A percentile compares a stretch with the other conserved stretches of the same genome.
Conservation (phyloP, 1,140 invertebrate genomes). For the Drosophila auraria region DNA sequence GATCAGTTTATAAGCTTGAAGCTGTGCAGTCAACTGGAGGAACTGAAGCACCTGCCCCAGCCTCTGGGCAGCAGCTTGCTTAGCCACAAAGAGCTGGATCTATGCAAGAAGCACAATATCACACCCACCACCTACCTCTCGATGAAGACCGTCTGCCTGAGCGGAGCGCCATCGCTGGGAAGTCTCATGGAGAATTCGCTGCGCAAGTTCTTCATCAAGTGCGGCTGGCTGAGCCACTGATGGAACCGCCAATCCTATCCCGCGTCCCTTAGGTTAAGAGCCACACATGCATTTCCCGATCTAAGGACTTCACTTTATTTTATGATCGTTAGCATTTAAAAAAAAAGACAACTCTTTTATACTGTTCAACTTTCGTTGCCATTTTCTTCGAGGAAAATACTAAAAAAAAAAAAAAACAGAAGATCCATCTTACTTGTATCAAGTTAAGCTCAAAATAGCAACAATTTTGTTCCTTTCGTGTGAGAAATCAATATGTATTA, state of each 20-base stretch:
- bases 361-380: conserved; percentile 58
- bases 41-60: conserved; percentile 70
- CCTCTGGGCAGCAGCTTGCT: conserved; percentile 82
- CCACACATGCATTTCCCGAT: conserved; percentile 39
- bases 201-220: conserved; percentile 84
- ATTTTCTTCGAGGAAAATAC: conserved; percentile 56
- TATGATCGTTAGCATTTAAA: conserved; percentile 43
- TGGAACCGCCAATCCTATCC: not conserved
- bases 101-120: conserved; percentile 86
- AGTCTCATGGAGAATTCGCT: conserved; percentile 80
- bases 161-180: conserved; percentile 73
- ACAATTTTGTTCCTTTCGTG: conserved; percentile 47
- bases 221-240: conserved; percentile 84
- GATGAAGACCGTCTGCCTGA: conserved; percentile 86
- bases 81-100: conserved; percentile 85
- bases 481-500: conserved; percentile 53
- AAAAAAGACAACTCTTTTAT: conserved; percentile 60
- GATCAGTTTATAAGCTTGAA: conserved; percentile 63
- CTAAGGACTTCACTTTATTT: conserved; percentile 67
- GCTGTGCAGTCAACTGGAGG: conserved; percentile 76
- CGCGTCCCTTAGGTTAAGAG: conserved; percentile 6
- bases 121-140: conserved; percentile 87
- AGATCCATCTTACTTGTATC: conserved; percentile 70
- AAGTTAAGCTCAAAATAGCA: conserved; percentile 57
- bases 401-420: conserved; percentile 10